Conservation (phyloP, 2,113 vertebrate genomes). For the Beaufortia kweichowensis region DNA sequence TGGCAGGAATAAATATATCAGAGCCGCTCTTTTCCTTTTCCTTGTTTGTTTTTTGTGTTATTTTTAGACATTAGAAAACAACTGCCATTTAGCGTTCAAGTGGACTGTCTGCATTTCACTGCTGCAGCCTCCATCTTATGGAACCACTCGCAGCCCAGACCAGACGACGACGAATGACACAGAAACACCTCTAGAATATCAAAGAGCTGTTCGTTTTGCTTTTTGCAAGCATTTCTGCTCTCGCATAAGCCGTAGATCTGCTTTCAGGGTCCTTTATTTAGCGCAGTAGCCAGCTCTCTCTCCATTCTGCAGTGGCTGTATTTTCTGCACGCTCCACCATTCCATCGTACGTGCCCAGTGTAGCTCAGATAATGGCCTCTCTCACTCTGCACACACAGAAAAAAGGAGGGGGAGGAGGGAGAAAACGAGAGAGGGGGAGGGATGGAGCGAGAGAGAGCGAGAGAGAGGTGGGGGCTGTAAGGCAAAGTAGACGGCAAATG, state of each 20-base stretch:
- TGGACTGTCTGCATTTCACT: conserved; percentile 21
- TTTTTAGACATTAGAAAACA: conserved; percentile 33
- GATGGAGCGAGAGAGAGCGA: conserved; percentile 57
- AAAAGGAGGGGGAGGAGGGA: conserved; percentile 68
- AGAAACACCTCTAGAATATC: conserved; percentile 18
- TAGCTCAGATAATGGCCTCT: conserved; percentile 82
- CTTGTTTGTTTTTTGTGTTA: conserved; percentile 3
- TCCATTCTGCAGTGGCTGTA: conserved; percentile 30
- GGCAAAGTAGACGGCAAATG: conserved; percentile 71
- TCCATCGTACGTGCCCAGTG: conserved; percentile 81
- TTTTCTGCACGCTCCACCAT: conserved; percentile 75
- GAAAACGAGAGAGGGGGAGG: conserved; percentile 57
- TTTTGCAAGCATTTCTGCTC: conserved; percentile 7
- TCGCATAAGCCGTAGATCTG: not conserved
- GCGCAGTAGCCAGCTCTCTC: conserved; percentile 53
- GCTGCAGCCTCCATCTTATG: conserved; percentile 54
- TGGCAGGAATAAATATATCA: not conserved
- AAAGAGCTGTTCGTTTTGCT: conserved; percentile 3
- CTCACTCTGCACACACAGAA: conserved; percentile 75
- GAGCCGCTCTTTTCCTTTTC: not conserved
- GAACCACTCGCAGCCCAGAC: not conserved
- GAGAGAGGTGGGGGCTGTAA: conserved; percentile 64
- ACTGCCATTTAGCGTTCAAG: conserved; percentile 21
- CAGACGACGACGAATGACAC: not conserved
- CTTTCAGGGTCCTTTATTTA: conserved; percentile 15